Evolutionary conservation across 2,113 vertebrate genomes (phyloP).

Genomic region (Vulpes lagopus): DNA sequence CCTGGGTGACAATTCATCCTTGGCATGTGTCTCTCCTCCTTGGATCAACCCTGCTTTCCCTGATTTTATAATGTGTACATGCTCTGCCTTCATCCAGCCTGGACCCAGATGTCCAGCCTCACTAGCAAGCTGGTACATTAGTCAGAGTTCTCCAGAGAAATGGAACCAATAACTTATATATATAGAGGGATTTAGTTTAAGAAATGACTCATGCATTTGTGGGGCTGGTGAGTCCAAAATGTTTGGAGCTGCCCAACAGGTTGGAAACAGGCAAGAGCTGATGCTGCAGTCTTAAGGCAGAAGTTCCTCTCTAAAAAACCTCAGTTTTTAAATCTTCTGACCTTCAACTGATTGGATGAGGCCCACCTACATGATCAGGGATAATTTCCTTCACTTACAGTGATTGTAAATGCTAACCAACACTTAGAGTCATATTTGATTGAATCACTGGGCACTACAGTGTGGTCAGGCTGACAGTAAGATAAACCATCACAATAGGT

Average conservation of each 20-base stretch:
- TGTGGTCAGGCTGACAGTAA: not conserved
- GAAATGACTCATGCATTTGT: not conserved
- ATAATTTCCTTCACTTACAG: not conserved
- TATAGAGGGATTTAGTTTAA: not conserved
- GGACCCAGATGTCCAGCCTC: not conserved
- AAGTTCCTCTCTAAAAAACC: not conserved
- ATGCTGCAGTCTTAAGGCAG: not conserved
- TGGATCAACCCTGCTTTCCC: not conserved
- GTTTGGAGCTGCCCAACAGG: not conserved
- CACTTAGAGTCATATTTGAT: no score
- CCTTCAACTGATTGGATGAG: not conserved
- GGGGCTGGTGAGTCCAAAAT: not conserved
- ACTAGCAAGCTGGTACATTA: not conserved
- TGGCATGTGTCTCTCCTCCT: not conserved
- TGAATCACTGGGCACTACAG: not conserved
- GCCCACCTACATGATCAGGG: not conserved
- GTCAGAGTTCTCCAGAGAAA: not conserved
- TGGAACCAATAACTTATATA: not conserved
- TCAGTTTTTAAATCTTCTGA: not conserved
- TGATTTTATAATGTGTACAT: not conserved
- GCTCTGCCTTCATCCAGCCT: not conserved
- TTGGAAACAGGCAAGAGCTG: not conserved
- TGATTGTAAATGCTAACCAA: not conserved
- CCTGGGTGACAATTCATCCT: not conserved
- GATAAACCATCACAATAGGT: not conserved